Conservation (phyloP, 2,113 vertebrate species). For the Megaceryle torquata region DNA sequence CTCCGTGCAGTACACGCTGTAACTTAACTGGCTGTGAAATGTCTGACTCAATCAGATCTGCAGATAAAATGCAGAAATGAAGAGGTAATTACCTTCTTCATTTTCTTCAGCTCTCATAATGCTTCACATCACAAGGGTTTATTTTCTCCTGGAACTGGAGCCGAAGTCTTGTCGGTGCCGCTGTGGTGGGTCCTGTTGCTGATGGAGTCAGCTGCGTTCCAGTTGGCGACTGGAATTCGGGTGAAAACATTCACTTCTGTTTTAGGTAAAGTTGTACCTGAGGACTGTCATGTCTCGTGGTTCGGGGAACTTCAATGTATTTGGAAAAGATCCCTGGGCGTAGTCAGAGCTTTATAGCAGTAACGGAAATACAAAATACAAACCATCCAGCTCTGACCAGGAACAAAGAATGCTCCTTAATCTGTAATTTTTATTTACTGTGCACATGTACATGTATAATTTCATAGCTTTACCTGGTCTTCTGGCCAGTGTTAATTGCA, state of each 20-base stretch:
- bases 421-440: background rate
- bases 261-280: background rate
- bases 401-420: background rate
- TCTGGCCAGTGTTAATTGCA: conserved; percentile 45
- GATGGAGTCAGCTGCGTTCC: background rate
- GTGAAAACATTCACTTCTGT: background rate
- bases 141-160: background rate
- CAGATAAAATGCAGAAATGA: background rate
- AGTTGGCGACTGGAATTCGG: background rate
- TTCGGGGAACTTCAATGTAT: rapidly evolving
- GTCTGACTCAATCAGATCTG: background rate
- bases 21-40: background rate
- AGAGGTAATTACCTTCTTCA: background rate
- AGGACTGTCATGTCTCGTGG: background rate
- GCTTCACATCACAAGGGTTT: background rate
- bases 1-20: background rate
- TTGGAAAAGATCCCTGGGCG: background rate
- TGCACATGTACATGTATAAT: background rate
- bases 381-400: background rate
- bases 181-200: rapidly evolving
- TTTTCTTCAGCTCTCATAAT: background rate
- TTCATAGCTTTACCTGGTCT: background rate
- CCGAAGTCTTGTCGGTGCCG: background rate
- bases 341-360: background rate
- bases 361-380: background rate